Base-by-base conservation (phyloP, 2,888 invertebrate genomes). In the Limnephilus auricula region DNA sequence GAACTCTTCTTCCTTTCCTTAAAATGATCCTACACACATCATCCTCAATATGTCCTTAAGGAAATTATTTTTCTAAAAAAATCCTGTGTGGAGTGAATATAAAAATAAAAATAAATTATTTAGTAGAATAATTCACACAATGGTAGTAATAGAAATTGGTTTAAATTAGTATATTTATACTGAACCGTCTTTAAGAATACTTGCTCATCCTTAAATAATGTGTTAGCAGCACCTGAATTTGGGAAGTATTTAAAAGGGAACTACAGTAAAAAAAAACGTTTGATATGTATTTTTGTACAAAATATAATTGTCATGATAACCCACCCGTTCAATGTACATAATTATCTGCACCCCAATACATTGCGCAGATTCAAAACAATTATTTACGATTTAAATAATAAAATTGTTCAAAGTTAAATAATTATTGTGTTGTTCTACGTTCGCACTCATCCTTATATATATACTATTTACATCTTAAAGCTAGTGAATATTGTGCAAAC, bases 301-400 rank as follows among this genome's bases (percentile, higher is more conserved):
- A 86, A 87, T 87, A 87, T 87, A 87, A 87, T 87, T 87, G 85
- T 86, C 85, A 87, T 87, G 87, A 87, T 87, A 87, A 87, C n/a
- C 30, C 87, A 65, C 34, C 87, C n/a, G 31, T 80, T 80, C 80
- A 32, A 80, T 34, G 34, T 65, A 65, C 65, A 65, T 65, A 65
- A 65, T 65, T 65, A 25, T 25, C 65, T 6, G 65, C 65, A 65
- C 65, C 82, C 82, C 30, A 86, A 13, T 86, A 86, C 85, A 86
- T 37, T 86, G 85, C 31, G 85, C 45, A 86, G 45, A n/a, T 45
- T 18, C 31, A 86, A 86, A 82, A 82, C 25, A 82, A 82, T 82
- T 30, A 82, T 25, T 65, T 65, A 34, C 82, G 25, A 13, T 31
- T 65, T 34, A 82, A 82, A 82, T 82, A 18, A 82, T 82, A 82